Evolutionary conservation across 2,113 vertebrate genomes (phyloP).

Genomic region (Entomyzon cyanotis): DNA sequence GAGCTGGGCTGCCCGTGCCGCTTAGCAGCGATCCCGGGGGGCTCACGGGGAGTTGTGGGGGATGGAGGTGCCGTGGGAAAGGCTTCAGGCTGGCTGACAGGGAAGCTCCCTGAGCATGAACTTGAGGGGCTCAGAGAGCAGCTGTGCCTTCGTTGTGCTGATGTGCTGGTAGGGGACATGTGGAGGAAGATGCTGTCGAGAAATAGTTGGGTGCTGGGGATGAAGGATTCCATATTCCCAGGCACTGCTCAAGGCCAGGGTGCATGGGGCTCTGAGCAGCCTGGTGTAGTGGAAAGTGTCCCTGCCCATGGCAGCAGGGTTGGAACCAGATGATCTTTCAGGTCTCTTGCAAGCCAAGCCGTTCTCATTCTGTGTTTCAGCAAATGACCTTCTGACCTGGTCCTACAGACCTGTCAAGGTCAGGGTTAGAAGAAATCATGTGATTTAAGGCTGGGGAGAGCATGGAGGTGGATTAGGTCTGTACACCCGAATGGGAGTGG

Average conservation of each 20-base stretch:
- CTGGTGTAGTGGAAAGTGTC: neutral
- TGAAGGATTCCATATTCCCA: neutral
- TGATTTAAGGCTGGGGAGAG: neutral
- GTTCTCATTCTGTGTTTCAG: neutral
- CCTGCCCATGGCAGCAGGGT: neutral
- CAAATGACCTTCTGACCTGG: neutral
- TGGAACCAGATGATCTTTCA: neutral
- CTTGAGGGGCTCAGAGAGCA: fast-evolving
- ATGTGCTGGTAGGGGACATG: neutral
- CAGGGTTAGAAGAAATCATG: neutral
- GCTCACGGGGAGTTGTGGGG: neutral
- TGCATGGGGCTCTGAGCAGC: neutral
- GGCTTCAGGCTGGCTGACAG: neutral
- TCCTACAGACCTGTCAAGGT: neutral
- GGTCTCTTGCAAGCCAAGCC: neutral
- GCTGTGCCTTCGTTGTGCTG: neutral
- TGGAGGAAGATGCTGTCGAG: neutral
- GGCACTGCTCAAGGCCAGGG: neutral
- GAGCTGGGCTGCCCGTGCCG: neutral
- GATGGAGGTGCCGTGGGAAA: neutral
- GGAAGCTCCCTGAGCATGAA: neutral
- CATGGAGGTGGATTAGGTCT: neutral
- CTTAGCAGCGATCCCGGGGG: neutral
- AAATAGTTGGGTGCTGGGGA: neutral
- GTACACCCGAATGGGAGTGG: fast-evolving